Conservation (phyloP, 2,888 invertebrate genomes). For the Cheilosia grossa region DNA sequence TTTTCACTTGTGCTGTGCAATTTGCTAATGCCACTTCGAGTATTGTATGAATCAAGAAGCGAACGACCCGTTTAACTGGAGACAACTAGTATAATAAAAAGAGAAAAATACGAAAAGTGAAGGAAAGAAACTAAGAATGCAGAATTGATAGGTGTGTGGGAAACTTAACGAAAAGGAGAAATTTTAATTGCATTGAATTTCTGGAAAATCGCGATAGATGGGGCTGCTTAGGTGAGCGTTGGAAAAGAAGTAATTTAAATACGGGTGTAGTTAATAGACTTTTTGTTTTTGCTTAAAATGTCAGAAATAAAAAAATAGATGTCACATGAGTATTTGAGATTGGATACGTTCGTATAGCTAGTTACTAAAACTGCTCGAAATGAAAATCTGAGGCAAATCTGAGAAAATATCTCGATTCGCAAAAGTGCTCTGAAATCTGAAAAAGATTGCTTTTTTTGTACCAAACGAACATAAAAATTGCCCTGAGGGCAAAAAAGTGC, state of each 20-base stretch:
- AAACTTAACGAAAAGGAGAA: slow-evolving; percentile 53
- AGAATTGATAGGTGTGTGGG: slow-evolving; percentile 25
- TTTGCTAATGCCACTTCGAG: slow-evolving; percentile 53
- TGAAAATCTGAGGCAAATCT: too few relatives aligned
- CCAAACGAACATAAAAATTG: too few relatives aligned
- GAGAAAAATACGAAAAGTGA: slow-evolving; percentile 52
- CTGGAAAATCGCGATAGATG: slow-evolving; percentile 12
- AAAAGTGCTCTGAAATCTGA: too few relatives aligned
- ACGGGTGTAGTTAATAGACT: not conserved
- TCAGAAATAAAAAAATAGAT: too few relatives aligned
- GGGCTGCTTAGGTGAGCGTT: slow-evolving; percentile 9
- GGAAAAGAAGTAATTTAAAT: not conserved
- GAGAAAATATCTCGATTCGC: too few relatives aligned
- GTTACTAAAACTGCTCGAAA: too few relatives aligned
- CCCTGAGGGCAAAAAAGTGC: too few relatives aligned
- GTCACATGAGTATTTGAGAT: too few relatives aligned
- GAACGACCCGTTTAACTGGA: slow-evolving; percentile 72
- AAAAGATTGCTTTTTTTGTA: too few relatives aligned
- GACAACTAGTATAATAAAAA: slow-evolving; percentile 63
- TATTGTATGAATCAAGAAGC: slow-evolving; percentile 67
- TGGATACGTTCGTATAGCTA: too few relatives aligned
- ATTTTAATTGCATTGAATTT: not conserved
- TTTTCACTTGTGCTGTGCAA: slow-evolving; percentile 54
- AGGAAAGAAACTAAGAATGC: slow-evolving; percentile 30
- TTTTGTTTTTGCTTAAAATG: too few relatives aligned